Evolutionary conservation across 2,888 invertebrate species (phyloP), one percentile per base, ranked within the genome.

Genomic region (Beris chalybata): DNA sequence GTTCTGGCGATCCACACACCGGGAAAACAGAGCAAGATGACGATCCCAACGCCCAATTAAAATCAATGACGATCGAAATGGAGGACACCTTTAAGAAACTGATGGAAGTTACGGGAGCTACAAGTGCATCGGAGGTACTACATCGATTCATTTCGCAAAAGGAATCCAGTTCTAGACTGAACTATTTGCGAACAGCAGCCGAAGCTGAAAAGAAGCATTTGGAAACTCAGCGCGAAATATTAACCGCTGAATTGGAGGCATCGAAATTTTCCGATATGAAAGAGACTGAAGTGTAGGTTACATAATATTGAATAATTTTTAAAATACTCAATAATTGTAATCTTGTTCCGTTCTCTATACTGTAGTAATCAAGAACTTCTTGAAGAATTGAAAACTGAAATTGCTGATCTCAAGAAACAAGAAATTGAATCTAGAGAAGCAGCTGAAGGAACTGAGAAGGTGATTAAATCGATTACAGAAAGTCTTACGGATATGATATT

Each of bases 191-290:
- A 71, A 83, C 85, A 71, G 86, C 85, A 7, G 89, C 89, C 0
- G 93, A 93, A 73, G 84, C 86, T 7, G 90, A 92, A 76, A 93
- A 93, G 74, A 83, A 85, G 43, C 82, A 83, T 52, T 75, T 92
- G 68, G 92, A 92, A 75, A 83, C 83, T 43, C 85, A 84, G 32
- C 85, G 89, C 69, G 87, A 91, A 13, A 79, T 82, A 0, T 82
- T 91, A 47, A 83, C 85, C 69, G 83, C 84, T 0, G 89, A 91
- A 75, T 80, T 92, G 61, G 92, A 93, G 73, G 85, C 87, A 3
- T 89, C 87, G 69, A 92, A 91, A 77, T 93, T 89, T 76, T 88
- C 90, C 0, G 91, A 92, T 71, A 89, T 89, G 11, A 90, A 90
- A 77, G 91, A 91, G 73, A 88, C 87, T 68, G 91, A 92, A 81